phyloP scores from a whole-genome alignment of 1,140 invertebrate species.

The Drosophila prosaltans region DNA sequence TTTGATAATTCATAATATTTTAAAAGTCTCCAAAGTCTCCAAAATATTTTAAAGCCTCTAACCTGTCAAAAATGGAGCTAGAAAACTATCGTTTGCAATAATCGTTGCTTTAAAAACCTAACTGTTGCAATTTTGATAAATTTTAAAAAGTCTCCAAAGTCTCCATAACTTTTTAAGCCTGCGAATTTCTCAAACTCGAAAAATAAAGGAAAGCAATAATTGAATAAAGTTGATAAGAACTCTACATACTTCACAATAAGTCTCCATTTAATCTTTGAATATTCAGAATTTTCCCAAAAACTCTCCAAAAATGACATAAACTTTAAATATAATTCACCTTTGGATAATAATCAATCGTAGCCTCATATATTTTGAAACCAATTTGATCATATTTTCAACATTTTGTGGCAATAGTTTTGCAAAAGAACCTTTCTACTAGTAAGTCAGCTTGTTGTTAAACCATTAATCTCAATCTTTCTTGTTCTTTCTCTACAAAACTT shows the following conservation, averaged over 20 bases:
- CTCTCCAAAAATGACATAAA: neutral
- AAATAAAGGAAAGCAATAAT: too few species aligned
- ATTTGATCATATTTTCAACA: slow-evolving; percentile 3
- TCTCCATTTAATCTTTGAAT: too few species aligned
- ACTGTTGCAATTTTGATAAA: too few species aligned
- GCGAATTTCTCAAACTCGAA: too few species aligned
- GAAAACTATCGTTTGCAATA: neutral
- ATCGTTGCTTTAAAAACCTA: too few species aligned
- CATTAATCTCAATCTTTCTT: slow-evolving; percentile 58
- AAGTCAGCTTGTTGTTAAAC: slow-evolving; percentile 18
- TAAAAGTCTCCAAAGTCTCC: too few species aligned
- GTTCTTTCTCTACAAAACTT: slow-evolving; percentile 40
- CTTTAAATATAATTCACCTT: neutral
- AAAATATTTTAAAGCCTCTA: too few species aligned
- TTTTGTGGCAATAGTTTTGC: slow-evolving; percentile 6
- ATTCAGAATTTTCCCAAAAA: neutral
- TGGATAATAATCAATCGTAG: neutral
- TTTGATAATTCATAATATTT: too few species aligned
- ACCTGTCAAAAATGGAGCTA: too few species aligned
- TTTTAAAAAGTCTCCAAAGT: neutral
- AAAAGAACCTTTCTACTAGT: slow-evolving; percentile 51
- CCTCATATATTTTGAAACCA: slow-evolving; percentile 1
- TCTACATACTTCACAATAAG: neutral
- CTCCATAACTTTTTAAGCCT: neutral
- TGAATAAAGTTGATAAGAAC: neutral